Base-by-base conservation (phyloP, 37 sponge, comb jelly and placozoan genomes). In the Ianthella basta region DNA sequence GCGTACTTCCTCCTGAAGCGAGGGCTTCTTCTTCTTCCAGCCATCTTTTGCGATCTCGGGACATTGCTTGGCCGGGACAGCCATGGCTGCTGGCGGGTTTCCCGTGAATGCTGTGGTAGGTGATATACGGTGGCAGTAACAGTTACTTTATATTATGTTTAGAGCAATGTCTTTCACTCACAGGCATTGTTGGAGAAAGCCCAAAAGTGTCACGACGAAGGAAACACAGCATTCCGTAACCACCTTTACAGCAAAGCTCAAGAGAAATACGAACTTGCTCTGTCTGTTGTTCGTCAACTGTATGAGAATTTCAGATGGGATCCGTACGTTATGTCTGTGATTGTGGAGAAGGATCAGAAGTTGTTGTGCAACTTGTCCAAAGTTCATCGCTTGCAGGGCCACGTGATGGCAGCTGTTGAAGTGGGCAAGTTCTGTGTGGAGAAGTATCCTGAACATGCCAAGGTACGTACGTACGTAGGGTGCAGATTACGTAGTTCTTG, bases 281-380 rank as follows among this genome's bases (percentile, higher is more conserved):
- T 69, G 70, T 16, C 27, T 32, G 34, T 69, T 4, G 6, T 69
- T 18, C 19, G 33, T 4, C 2, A 34, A 35, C 35, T 69, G 29
- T 34, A 69, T 30, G 70, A 30, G 35, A 34, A 30, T 3, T 69
- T 3, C 27, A 5, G 27, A 29, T 30, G 70, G 70, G 34, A 69
- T 35, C 70, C 27, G 4, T 16, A 35, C 4, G 18, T 69, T 34
- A 69, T 69, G 70, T 30, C 70, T 34, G 70, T 34, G 6, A 35
- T 69, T 16, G 18, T 34, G 33, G 70, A 69, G 70, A 69, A 35
- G 6, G 70, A 69, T 32, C 27, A 69, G 70, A 69, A 69, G 33
- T 35, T 69, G 34, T 6, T 69, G 33, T 69, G 35, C 4, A 69
- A 69, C 34, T 6, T 69, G 34, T 69, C 70, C 35, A 69, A 69